Percentiles rank a stretch among this genome's conserved stretches.
These are phyloP conservation scores for Drosophila pseudotalamancana DNA, from an alignment of 2,888 invertebrate species.

Conservation along the genomic window DNA sequence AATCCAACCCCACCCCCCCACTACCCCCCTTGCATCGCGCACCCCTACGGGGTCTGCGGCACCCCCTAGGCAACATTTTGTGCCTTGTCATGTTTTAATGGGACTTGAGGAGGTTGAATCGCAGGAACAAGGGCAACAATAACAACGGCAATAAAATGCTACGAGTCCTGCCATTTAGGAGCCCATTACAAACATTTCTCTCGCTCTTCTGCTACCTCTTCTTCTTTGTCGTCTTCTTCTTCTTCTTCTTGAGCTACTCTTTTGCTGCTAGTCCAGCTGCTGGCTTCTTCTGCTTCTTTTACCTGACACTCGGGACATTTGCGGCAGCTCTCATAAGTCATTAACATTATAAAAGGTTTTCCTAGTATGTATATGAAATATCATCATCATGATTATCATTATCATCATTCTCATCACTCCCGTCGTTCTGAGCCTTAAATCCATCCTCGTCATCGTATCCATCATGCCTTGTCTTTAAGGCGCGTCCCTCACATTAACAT, in stretches of 20 bases:
- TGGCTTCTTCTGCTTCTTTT: background rate
- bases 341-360: constrained; percentile 78
- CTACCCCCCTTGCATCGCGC: too few relatives aligned
- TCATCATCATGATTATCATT: constrained; percentile 35
- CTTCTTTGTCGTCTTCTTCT: background rate
- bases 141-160: constrained; percentile 72
- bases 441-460: background rate
- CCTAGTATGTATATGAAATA: constrained; percentile 66
- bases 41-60: background rate
- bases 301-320: constrained; percentile 52
- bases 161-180: constrained; percentile 62
- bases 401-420: constrained; percentile 16
- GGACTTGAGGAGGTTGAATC: constrained; percentile 40
- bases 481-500: constrained; percentile 8
- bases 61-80: constrained; percentile 40
- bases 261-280: constrained; percentile 4
- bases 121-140: constrained; percentile 20
- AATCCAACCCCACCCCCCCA: background rate
- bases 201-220: constrained; percentile 8
- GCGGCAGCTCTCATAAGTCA: constrained; percentile 66
- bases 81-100: constrained; percentile 75
- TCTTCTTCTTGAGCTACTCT: constrained; percentile 10
- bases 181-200: constrained; percentile 62
- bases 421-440: constrained; percentile 4
- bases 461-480: constrained; percentile 22